These are phyloP conservation scores for Muscina levida DNA, from an alignment of 2,888 invertebrate species.

Conservation along the genomic window DNA sequence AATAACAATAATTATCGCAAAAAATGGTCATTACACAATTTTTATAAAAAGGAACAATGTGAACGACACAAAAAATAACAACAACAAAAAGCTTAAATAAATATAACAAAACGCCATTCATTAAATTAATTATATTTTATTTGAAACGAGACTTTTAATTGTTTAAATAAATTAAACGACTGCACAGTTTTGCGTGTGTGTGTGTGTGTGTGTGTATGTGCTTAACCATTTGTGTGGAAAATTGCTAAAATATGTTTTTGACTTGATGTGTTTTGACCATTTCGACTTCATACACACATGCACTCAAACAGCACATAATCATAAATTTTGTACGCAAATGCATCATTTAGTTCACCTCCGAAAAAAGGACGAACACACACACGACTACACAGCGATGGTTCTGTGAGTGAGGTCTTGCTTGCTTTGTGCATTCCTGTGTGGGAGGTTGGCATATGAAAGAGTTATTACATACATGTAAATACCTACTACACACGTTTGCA, in stretches of 20 bases:
- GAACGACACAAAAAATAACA: slow-evolving; percentile 27
- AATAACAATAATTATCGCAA: slow-evolving; percentile 26
- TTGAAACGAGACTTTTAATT: slow-evolving; percentile 63
- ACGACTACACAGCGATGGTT: background rate
- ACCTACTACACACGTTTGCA: background rate
- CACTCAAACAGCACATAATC: slow-evolving; percentile 1
- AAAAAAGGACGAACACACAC: background rate
- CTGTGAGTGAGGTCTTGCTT: background rate
- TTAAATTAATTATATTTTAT: slow-evolving; percentile 64
- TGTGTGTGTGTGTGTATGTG: slow-evolving; percentile 19
- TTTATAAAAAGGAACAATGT: slow-evolving; percentile 14
- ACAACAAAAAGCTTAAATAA: slow-evolving; percentile 25
- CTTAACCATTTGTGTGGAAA: slow-evolving; percentile 63
- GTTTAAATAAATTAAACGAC: slow-evolving; percentile 58
- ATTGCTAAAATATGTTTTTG: slow-evolving; percentile 75
- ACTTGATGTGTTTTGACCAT: slow-evolving; percentile 75
- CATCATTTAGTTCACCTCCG: slow-evolving; percentile 28
- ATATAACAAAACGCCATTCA: slow-evolving; percentile 46
- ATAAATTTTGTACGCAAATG: slow-evolving; percentile 46
- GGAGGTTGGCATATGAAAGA: background rate
- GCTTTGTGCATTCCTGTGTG: slow-evolving; percentile 11
- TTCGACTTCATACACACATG: slow-evolving; percentile 50
- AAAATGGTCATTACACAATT: slow-evolving; percentile 35
- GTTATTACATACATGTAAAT: slow-evolving; percentile 29
- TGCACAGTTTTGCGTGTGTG: slow-evolving; percentile 29